Base-by-base conservation (phyloP, 2,113 vertebrate genomes). In the Chamaetylas fuelleborni region DNA sequence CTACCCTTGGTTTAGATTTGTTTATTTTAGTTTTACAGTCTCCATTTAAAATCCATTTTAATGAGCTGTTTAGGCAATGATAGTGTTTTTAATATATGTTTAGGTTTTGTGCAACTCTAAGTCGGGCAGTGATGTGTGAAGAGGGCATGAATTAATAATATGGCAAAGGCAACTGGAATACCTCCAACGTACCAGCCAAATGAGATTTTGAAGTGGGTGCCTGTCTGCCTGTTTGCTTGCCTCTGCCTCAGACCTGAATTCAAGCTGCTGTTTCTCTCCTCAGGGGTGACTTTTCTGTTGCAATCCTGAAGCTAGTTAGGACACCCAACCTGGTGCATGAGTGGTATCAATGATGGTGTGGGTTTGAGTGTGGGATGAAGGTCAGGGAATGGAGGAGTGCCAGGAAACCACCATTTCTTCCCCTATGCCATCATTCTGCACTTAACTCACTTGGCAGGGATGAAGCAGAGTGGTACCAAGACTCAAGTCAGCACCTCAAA, bases 31-130 rank as follows among this genome's bases (percentile, higher is more conserved):
- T 92, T 94, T 87, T 92, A 73, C 25, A 82, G 71, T 53, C 47
- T 47, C 67, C 48, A 78, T 95, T 95, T 95, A 33, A 92, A 93
- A 94, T 81, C 74, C 64, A 70, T 90, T 95, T 88, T 97, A 95
- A 95, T 89, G 87, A 94, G 74, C 85, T 94, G 67, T 88, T 96
- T 94, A 90, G 91, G 56, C 74, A 86, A 62, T 78, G 71, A 76
- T 91, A 82, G 78, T 88, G 82, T n/a, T 92, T 95, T 96, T 90
- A 94, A 86, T 92, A 78, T 91, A 93, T 67, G 73, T 96, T 96
- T 95, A 82, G 93, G 70, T 91, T 95, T 78, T 79, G 8, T 77
- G 78, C 2, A 9, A 62, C 62, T 94, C 74, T 53, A 58, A 86
- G 72, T 69, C 4, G 2, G 67, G 71, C 90, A 86, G 47, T 73